phyloP scores from a whole-genome alignment of 2,113 vertebrate genomes.

The Lagopus leucura region DNA sequence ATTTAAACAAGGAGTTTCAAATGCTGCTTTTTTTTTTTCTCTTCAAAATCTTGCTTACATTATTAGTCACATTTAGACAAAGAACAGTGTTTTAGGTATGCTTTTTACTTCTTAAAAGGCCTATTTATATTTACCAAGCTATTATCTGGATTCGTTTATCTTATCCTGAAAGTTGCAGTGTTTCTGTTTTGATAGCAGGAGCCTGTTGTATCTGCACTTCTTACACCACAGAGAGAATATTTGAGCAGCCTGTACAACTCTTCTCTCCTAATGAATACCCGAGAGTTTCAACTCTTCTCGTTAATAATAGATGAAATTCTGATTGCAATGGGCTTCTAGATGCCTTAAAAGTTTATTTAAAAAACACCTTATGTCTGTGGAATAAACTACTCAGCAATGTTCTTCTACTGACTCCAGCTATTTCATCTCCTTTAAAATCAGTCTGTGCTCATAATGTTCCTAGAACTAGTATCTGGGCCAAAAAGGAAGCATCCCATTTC shows the following conservation, averaged over 20 bases:
- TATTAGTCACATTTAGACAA: not conserved
- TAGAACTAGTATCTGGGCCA: not conserved
- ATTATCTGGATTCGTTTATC: not conserved
- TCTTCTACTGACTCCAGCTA: not conserved
- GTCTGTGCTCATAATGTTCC: not conserved
- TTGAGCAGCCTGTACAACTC: conserved; percentile 18
- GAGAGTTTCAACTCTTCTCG: conserved; percentile 26
- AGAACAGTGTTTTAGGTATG: not conserved
- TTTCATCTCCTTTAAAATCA: conserved; percentile 1
- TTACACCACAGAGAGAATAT: conserved; percentile 40
- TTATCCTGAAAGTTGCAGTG: not conserved
- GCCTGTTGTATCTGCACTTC: not conserved
- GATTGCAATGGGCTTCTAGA: not conserved
- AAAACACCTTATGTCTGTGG: conserved; percentile 1
- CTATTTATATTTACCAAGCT: conserved; percentile 40
- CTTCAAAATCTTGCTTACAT: not conserved
- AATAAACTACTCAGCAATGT: conserved; percentile 6
- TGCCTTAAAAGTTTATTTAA: conserved; percentile 30
- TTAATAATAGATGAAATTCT: conserved; percentile 68
- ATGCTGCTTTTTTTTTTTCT: not conserved
- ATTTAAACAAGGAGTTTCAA: not conserved
- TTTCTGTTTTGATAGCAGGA: conserved; percentile 33
- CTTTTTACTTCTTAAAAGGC: not conserved
- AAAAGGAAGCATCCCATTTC: conserved; percentile 10
- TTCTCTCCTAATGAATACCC: conserved; percentile 53